Evolutionary conservation across 2,888 invertebrate genomes (phyloP).

Genomic region (Cryptocheilus praepositus): DNA sequence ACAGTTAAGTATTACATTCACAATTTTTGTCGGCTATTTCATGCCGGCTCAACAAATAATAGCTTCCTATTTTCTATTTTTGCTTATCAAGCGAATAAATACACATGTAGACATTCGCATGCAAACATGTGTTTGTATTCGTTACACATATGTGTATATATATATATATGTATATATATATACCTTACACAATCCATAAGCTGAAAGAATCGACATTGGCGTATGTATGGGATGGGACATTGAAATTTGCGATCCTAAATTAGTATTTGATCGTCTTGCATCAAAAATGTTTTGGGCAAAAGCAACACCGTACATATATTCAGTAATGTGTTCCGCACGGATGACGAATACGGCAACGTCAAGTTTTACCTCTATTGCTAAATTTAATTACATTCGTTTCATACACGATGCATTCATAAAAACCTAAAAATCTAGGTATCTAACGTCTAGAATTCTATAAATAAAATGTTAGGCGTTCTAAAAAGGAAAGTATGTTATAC

Average conservation of each 20-base stretch:
- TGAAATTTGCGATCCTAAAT: conserved; percentile 4
- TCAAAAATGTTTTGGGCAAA: too few species aligned
- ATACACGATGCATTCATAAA: too few species aligned
- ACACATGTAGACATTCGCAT: conserved; percentile 29
- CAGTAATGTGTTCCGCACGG: too few species aligned
- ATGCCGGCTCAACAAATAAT: conserved; percentile 4
- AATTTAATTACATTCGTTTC: conserved; percentile 2
- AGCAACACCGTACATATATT: too few species aligned
- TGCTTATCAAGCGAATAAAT: conserved; percentile 20
- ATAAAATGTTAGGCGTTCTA: too few species aligned
- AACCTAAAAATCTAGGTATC: too few species aligned
- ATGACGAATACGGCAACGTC: too few species aligned
- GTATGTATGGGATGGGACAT: background rate
- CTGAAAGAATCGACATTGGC: background rate
- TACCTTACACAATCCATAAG: background rate
- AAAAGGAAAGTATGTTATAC: too few species aligned
- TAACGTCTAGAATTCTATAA: too few species aligned
- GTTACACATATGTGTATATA: conserved; percentile 3
- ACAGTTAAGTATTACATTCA: conserved; percentile 1
- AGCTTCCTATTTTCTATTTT: conserved; percentile 7
- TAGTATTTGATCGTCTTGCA: conserved; percentile 4
- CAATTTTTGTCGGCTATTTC: conserved; percentile 9
- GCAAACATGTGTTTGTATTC: conserved; percentile 8
- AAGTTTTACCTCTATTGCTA: too few species aligned
- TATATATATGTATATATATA: conserved; percentile 13